Evolutionary conservation across 2,797 vertebrate species (phyloP).

Genomic region (Semaprochilodus insignis): DNA sequence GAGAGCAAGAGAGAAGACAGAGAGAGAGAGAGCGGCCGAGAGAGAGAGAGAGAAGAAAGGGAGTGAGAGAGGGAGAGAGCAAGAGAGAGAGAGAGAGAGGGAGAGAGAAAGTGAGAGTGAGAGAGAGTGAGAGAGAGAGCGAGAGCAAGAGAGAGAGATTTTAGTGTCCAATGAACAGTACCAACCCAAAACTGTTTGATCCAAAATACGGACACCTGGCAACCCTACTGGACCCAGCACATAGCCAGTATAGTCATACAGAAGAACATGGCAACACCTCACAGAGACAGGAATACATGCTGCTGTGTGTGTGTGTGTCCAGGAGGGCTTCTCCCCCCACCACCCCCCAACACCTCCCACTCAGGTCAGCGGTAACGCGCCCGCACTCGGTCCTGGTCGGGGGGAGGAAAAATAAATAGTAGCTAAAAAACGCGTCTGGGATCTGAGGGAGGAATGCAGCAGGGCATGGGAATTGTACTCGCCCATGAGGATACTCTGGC

Average conservation of each 20-base stretch:
- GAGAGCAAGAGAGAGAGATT: no score
- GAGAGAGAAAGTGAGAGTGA: no score
- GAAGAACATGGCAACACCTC: neutral
- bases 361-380: slow-evolving; percentile 89
- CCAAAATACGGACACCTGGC: no score
- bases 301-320: slow-evolving; percentile 67
- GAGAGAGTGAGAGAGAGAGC: no score
- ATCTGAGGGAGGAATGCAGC: slow-evolving; percentile 85
- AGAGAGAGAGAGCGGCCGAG: no score
- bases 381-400: slow-evolving; percentile 88
- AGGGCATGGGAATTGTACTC: slow-evolving; percentile 90
- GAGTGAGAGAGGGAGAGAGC: no score
- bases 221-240: no score
- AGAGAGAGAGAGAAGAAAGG: no score
- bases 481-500: slow-evolving; percentile 84
- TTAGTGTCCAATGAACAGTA: no score
- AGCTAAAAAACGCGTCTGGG: slow-evolving; percentile 80
- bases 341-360: slow-evolving; percentile 68
- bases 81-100: no score
- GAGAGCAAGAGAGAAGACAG: no score
- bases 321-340: slow-evolving; percentile 77
- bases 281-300: neutral
- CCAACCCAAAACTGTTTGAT: no score
- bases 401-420: slow-evolving; percentile 78
- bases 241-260: neutral